Conservation (phyloP, 2,888 invertebrate species). For the Apodemia duryi region DNA sequence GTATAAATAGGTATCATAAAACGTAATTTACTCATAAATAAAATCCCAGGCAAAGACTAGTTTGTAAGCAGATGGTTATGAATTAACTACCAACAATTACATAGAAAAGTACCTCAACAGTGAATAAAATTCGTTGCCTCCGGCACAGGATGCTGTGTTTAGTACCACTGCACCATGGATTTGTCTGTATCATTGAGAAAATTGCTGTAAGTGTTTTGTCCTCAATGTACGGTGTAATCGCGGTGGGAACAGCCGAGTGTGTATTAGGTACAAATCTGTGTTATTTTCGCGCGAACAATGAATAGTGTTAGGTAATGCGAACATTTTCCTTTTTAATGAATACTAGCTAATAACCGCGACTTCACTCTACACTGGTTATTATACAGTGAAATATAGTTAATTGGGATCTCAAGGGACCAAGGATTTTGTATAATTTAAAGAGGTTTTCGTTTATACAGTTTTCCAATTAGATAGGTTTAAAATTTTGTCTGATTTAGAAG, state of each 20-base stretch:
- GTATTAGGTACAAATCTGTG: conserved; percentile 13
- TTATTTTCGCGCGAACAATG: not conserved
- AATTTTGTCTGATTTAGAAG: too few species aligned
- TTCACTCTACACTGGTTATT: too few species aligned
- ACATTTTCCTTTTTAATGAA: conserved; percentile 1
- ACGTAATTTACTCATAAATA: too few species aligned
- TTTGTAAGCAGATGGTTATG: not conserved
- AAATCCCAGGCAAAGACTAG: not conserved
- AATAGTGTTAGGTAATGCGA: conserved; percentile 7
- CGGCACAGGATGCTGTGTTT: not conserved
- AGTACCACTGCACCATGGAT: not conserved
- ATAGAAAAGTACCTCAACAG: not conserved
- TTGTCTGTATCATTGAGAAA: conserved; percentile 10
- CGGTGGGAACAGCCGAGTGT: conserved; percentile 4
- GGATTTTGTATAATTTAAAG: too few species aligned
- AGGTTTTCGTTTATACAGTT: too few species aligned
- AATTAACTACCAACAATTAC: not conserved
- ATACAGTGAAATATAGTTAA: too few species aligned
- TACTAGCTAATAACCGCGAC: too few species aligned
- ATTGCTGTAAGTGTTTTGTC: conserved; percentile 12
- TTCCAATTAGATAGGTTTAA: too few species aligned
- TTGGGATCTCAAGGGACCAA: too few species aligned
- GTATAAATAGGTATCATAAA: too few species aligned
- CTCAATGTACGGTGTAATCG: conserved; percentile 11
- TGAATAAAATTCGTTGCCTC: not conserved